Base-by-base conservation (phyloP, 2,888 invertebrate genomes). In the Pterostichus madidus region DNA sequence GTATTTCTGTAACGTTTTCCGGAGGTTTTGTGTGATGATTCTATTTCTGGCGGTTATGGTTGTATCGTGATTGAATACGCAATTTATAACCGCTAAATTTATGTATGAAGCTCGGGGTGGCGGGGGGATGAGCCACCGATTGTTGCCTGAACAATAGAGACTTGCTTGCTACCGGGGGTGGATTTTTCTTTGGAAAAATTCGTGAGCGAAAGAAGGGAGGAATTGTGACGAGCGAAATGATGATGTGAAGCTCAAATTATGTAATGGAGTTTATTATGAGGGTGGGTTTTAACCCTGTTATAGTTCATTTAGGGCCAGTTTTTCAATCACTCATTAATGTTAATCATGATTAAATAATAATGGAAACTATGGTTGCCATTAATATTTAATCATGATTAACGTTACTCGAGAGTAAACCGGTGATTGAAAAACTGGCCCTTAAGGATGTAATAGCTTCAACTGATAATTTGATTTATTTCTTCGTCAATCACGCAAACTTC, bases 11-110 rank as follows among this genome's bases (percentile, higher is more conserved):
- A 31, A 11, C 61, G 59, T 17, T 59, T 24, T 17, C 24, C 31
- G 24, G 10, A 8, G 13, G 11, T 61, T 61, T 61, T 61, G 32
- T 61, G 32, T 61, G 61, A 61, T 61, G 61, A 61, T 32, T 61
- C 61, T 32, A 61, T 61, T 61, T 61, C n/a, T 61, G 24, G 32
- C 32, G 32, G 32, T 61, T 61, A 61, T 61, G 61, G 61, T 61
- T 32, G 32, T 61, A 61, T 61, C 61, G 61, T 61, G 61, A 61
- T 61, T 61, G 61, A 61, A 61, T 61, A 32, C 32, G 32, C 61
- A 61, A 61, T 61, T 61, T 61, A 61, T 61, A 61, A n/a, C 61
- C 11, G 61, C 32, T 61, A 61, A 61, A 61, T 61, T 61, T 61
- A 61, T 61, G 32, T 61, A 61, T 61, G 61, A 61, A 61, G 31